Base-by-base conservation (phyloP, 2,888 invertebrate genomes). In the Lepidocyrtinus sp. region DNA sequence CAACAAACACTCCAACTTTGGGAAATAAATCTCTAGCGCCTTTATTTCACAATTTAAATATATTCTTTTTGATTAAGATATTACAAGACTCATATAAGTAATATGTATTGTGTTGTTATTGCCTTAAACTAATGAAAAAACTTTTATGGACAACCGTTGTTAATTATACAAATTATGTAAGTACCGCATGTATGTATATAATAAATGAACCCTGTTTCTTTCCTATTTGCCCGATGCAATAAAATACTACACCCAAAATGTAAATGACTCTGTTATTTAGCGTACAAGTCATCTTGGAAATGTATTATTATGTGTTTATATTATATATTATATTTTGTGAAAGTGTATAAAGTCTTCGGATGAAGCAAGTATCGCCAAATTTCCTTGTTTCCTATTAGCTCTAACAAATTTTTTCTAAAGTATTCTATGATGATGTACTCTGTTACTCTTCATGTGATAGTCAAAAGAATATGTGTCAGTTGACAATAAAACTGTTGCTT, bases 1-100 rank as follows among this genome's bases (percentile, higher is more conserved):
- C 95, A 95, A 90, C 96, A 96, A 91, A 94, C 94, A 90, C 92
- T 95, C 89, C 95, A 95, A 89, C 90, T 96, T 84, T 96, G 96
- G 95, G 96, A 96, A 89, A 93, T 93, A 87, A 96, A 96, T 89
- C 94, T 95, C 92, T 94, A 92, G 92, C 36, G n/a, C n/a, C 5
- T 36, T 36, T 36, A 50, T 17, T 12, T 17, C 50, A 50, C 15
- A 7, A 50, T 7, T 7, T 36, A 36, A 36, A 36, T 36, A 36
- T 7, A 36, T 36, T 7, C 12, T 12, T 36, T 5, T 36, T 12
- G 36, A 36, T 7, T 36, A 12, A 36, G n/a, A n/a, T n/a, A n/a
- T n/a, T n/a, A n/a, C n/a, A 36, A 36, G 36, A 36, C 36, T 36
- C 36, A 36, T 7, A 36, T 7, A 36, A 36, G 5, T 5, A 36